These are phyloP conservation scores for Jacana jacana DNA, from an alignment of 2,113 vertebrate species.

Conservation along the genomic window DNA sequence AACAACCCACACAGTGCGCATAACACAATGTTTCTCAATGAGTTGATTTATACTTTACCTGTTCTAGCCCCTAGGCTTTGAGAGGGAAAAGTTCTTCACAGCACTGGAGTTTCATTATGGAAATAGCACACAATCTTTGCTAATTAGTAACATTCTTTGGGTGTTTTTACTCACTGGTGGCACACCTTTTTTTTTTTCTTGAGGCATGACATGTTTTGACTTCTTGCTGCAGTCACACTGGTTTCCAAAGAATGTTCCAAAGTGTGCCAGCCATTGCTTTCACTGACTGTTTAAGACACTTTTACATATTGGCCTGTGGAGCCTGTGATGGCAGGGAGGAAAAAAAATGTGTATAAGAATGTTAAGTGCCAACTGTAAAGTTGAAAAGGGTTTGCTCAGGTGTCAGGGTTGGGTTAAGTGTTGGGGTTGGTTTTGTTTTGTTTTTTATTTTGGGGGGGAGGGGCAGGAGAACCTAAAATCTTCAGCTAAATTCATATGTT, in stretches of 20 bases:
- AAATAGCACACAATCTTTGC: background rate
- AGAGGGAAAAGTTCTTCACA: background rate
- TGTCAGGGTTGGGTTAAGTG: background rate
- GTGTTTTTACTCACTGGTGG: background rate
- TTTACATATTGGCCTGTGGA: background rate
- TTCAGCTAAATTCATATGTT: background rate
- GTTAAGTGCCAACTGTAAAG: background rate
- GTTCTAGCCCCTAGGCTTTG: background rate
- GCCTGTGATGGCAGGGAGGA: background rate
- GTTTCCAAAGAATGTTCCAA: background rate
- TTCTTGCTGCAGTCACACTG: background rate
- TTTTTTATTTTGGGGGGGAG: background rate
- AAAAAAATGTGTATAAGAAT: background rate
- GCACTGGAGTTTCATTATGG: background rate
- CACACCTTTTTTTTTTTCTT: background rate
- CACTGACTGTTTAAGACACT: background rate
- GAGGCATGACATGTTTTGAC: background rate
- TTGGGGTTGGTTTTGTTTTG: no score
- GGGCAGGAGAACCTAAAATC: background rate
- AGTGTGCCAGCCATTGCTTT: background rate
- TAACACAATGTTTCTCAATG: background rate
- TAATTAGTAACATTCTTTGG: background rate
- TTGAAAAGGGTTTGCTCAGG: background rate
- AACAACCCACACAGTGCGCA: rapidly evolving
- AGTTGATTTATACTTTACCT: background rate